Base-by-base conservation (phyloP, 2,888 invertebrate species). In the Melanostoma scalare region DNA sequence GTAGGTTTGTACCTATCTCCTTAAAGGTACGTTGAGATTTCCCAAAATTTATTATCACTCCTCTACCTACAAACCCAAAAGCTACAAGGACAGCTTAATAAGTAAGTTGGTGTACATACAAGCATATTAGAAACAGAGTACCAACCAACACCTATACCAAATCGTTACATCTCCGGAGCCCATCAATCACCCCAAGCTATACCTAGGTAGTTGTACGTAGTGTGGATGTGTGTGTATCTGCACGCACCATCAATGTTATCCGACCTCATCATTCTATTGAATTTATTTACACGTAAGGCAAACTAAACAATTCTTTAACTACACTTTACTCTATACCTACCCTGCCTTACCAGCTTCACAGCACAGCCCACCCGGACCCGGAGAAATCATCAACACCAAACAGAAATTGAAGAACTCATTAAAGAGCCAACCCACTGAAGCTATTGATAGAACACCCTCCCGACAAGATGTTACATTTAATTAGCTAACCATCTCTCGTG, bases 381-480 rank as follows among this genome's bases (percentile, higher is more conserved):
- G 35, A 46, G 20, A 46, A 61, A 46, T 36, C 61, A 61, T 61
- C 46, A 31, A 20, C 8, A 8, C 6, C 8, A 60, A 10, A 36
- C 38, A 63, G 63, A 63, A 50, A 63, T 36, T 63, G 63, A 63
- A 50, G 63, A 76, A 63, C 71, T 67, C 75, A 76, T 81, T 81
- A 50, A 50, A 61, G 44, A 44, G 42, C 38, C 50, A 35, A 38
- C 56, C 44, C 53, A 42, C 38, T 30, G 61, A 67, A 73, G 73
- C 73, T 78, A 84, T 74, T 74, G 78, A 84, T 78, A 78, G 74
- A 79, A 79, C 74, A 65, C 50, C 74, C 58, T 50, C 65, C 78
- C 69, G 35, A 79, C 84, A 84, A 84, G 79, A 79, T 84, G 84
- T 84, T 84, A 79, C 84, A 84, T 84, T 84, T 84, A 84, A 84